Conservation (phyloP, 2,888 invertebrate genomes). For the Reticulitermes lucifugus region DNA sequence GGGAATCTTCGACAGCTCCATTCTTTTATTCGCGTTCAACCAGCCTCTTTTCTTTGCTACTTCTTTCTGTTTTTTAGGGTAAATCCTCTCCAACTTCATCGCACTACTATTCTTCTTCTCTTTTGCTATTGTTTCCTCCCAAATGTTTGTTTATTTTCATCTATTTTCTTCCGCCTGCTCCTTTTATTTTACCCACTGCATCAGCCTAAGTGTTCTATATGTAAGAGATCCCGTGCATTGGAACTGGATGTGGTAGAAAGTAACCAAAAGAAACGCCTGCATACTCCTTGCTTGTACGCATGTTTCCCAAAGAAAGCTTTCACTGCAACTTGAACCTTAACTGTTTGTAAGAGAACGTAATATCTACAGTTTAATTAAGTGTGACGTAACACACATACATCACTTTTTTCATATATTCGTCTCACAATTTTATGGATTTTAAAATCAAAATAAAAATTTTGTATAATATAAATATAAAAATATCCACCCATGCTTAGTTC, state of each 20-base stretch:
- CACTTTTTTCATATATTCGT: no score
- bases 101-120: background rate
- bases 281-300: background rate
- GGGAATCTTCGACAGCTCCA: conserved; percentile 45
- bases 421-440: no score
- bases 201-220: conserved; percentile 10
- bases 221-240: background rate
- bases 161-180: background rate
- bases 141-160: conserved; percentile 30
- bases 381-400: no score
- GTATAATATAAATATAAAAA: no score
- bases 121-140: background rate
- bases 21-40: conserved; percentile 34
- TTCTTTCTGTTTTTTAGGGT: conserved; percentile 25
- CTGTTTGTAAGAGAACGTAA: background rate
- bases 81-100: conserved; percentile 25
- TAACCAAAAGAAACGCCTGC: background rate
- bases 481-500: no score
- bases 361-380: background rate
- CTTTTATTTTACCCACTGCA: background rate
- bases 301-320: background rate
- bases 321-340: background rate
- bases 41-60: background rate
- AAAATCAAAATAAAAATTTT: no score
- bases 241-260: background rate